Evolutionary conservation across 2,113 vertebrate species (phyloP).

Genomic region (Nesoenas mayeri): DNA sequence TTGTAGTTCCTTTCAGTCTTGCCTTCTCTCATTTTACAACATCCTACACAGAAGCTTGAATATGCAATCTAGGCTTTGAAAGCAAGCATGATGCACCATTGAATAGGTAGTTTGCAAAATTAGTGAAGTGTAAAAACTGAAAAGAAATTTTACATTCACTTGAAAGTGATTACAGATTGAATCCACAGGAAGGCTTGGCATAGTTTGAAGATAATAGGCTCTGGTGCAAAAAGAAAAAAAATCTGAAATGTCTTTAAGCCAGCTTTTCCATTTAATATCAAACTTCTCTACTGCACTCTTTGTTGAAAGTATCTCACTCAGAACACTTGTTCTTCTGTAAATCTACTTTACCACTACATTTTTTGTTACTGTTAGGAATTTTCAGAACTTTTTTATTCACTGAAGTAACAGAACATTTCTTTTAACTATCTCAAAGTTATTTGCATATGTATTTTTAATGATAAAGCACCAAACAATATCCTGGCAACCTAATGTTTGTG

Average conservation of each 20-base stretch:
- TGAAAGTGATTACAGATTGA: neutral
- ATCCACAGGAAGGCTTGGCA: neutral
- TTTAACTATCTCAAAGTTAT: neutral
- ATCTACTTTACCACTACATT: neutral
- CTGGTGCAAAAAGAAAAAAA: neutral
- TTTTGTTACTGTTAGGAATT: neutral
- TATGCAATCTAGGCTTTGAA: neutral
- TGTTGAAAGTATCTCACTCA: neutral
- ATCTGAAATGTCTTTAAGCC: neutral
- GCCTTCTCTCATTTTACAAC: neutral
- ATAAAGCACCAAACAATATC: neutral
- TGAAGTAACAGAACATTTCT: neutral
- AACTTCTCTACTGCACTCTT: neutral
- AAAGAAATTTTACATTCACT: neutral
- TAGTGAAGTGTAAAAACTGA: neutral
- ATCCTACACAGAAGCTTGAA: neutral
- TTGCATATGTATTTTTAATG: neutral
- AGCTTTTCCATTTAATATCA: neutral
- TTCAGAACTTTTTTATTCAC: neutral
- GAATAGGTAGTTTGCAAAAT: neutral
- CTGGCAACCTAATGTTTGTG: neutral
- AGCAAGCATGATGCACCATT: neutral
- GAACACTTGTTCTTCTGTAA: neutral
- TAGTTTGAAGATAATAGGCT: neutral
- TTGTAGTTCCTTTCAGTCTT: neutral